These are phyloP conservation scores for Sycophaga agraensis DNA, from an alignment of 1,140 invertebrate genomes.

Conservation along the genomic window DNA sequence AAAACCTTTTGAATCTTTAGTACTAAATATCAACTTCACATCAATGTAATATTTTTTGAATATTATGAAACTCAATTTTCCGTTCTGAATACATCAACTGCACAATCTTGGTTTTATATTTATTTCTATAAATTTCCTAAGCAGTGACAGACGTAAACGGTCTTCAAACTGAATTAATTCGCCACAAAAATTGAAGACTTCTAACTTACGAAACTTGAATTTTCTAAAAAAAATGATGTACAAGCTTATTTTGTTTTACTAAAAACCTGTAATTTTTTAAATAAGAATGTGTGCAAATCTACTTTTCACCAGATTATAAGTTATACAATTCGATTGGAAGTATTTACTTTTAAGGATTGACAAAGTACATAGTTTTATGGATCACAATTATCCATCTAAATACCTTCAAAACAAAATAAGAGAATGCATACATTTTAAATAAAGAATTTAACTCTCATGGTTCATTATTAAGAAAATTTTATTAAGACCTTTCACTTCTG, in stretches of 20 bases:
- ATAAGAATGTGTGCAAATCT: constrained; percentile 25
- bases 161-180: constrained; percentile 18
- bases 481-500: constrained; percentile 26
- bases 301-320: constrained; percentile 21
- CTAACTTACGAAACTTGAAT: constrained; percentile 10
- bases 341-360: constrained; percentile 14
- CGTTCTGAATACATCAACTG: constrained; percentile 21
- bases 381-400: constrained; percentile 26
- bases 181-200: constrained; percentile 5
- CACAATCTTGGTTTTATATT: constrained; percentile 14
- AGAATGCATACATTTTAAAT: constrained; percentile 23
- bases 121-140: constrained; percentile 6
- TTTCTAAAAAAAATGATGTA: constrained; percentile 8
- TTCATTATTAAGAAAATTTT: constrained; percentile 14
- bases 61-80: background rate
- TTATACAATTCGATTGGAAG: constrained; percentile 22
- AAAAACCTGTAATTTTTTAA: constrained; percentile 6
- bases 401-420: constrained; percentile 17
- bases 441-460: constrained; percentile 14
- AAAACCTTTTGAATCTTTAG: constrained; percentile 26
- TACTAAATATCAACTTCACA: constrained; percentile 23
- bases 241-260: background rate
- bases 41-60: background rate
- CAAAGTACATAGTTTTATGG: constrained; percentile 8
- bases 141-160: constrained; percentile 17